These are phyloP conservation scores for Pangasius macronema DNA, from an alignment of 2,797 vertebrate species.

Conservation along the genomic window DNA sequence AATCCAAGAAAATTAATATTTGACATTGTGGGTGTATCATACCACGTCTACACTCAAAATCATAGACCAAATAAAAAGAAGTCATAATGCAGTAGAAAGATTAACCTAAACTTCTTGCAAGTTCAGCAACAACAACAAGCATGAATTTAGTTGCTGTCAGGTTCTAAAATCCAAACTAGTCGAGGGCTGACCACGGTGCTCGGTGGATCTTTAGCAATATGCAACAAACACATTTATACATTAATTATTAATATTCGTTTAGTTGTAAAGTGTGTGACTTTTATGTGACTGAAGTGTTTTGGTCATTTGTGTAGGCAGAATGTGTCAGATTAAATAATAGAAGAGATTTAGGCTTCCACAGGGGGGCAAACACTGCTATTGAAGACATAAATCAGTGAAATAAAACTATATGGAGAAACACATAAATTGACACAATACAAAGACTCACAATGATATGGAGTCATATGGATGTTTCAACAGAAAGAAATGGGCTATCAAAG, in stretches of 20 bases:
- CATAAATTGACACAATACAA: neutral
- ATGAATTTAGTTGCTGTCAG: neutral
- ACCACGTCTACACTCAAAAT: neutral
- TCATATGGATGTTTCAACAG: neutral
- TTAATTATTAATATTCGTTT: constrained; percentile 1
- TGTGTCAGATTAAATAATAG: constrained; percentile 9
- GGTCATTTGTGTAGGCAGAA: constrained; percentile 10
- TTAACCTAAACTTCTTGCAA: neutral
- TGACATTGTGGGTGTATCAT: neutral
- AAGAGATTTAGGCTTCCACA: neutral
- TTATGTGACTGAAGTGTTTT: neutral
- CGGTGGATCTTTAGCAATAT: neutral
- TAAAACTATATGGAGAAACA: neutral
- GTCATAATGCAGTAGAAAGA: neutral
- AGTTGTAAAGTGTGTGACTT: neutral
- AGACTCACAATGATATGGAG: neutral
- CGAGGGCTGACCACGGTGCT: neutral
- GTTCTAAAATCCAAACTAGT: neutral
- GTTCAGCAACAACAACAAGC: neutral
- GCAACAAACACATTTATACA: neutral
- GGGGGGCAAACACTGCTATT: neutral
- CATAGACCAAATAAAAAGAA: neutral
- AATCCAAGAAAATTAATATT: neutral
- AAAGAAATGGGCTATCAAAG: neutral
- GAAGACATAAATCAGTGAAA: constrained; percentile 1